These are phyloP conservation scores for Leucozona laternaria DNA, from an alignment of 2,888 invertebrate species.

Conservation along the genomic window DNA sequence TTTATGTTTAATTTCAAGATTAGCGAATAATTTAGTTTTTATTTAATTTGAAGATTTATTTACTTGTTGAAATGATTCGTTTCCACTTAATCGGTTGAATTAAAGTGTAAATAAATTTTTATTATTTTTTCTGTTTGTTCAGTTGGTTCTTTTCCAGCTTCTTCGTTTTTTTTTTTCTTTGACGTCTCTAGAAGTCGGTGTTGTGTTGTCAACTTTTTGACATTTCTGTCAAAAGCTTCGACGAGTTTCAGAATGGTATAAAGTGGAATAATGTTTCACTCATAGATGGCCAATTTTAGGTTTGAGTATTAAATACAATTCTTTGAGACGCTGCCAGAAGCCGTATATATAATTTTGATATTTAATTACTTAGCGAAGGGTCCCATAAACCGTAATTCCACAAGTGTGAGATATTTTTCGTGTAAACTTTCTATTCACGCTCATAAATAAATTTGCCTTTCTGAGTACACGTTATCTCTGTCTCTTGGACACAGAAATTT, in stretches of 20 bases:
- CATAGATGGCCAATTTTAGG: slow-evolving; percentile 26
- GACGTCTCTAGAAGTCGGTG: slow-evolving; percentile 71
- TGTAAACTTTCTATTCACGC: too few relatives aligned
- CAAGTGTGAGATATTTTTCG: too few relatives aligned
- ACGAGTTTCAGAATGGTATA: slow-evolving; percentile 20
- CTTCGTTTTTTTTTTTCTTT: slow-evolving; percentile 20
- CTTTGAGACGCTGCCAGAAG: neutral
- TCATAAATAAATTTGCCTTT: too few relatives aligned
- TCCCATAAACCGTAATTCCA: too few relatives aligned
- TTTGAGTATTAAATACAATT: neutral
- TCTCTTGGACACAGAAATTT: too few relatives aligned
- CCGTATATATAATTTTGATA: too few relatives aligned
- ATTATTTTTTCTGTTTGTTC: slow-evolving; percentile 60
- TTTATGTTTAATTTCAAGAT: neutral
- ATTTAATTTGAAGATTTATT: slow-evolving; percentile 3
- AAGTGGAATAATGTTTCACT: neutral
- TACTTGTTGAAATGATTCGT: slow-evolving; percentile 13
- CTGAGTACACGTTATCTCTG: too few relatives aligned
- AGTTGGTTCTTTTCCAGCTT: slow-evolving; percentile 56
- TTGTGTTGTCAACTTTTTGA: slow-evolving; percentile 78
- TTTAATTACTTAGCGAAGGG: too few relatives aligned
- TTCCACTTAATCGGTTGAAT: slow-evolving; percentile 20
- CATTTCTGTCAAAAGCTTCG: slow-evolving; percentile 55
- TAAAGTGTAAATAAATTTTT: slow-evolving; percentile 58
- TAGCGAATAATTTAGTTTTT: neutral